Evolutionary conservation across 2,797 vertebrate species (phyloP).

Genomic region (Gorsachius magnificus): DNA sequence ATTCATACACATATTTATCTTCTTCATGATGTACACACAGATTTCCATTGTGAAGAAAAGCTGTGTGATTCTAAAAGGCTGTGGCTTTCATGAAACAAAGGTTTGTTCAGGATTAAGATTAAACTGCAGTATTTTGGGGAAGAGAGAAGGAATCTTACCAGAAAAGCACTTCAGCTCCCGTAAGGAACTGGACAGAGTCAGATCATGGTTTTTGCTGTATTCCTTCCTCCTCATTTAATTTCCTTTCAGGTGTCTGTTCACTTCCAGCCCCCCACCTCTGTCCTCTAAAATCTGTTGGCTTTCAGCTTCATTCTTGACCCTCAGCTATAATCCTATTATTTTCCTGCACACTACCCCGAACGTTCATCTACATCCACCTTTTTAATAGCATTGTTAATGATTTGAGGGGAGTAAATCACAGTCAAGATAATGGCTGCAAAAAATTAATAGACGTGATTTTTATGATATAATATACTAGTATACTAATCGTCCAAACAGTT

Average conservation of each 20-base stretch:
- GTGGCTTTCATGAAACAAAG: background rate
- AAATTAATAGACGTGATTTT: slow-evolving; percentile 79
- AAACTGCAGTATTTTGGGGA: background rate
- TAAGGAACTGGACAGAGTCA: background rate
- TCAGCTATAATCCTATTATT: slow-evolving; percentile 55
- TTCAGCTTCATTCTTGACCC: slow-evolving; percentile 60
- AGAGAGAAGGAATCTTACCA: background rate
- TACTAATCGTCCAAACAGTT: slow-evolving; percentile 77
- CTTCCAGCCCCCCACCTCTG: background rate
- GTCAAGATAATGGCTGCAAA: slow-evolving; percentile 76
- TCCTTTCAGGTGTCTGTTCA: background rate
- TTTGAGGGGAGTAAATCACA: slow-evolving; percentile 77
- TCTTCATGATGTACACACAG: slow-evolving; percentile 39
- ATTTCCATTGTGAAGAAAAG: slow-evolving; percentile 46
- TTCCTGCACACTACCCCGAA: slow-evolving; percentile 59
- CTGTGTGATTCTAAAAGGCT: slow-evolving; percentile 11
- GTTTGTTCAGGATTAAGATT: slow-evolving; percentile 27
- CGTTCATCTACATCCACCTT: slow-evolving; percentile 64
- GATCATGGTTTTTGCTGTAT: background rate
- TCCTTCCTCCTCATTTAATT: background rate
- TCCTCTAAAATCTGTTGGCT: background rate
- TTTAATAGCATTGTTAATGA: slow-evolving; percentile 77
- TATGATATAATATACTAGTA: slow-evolving; percentile 77
- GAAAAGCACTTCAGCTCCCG: background rate
- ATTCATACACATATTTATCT: slow-evolving; percentile 68